Base-by-base conservation (phyloP, 1,140 invertebrate genomes). In the Panulirus ornatus region DNA sequence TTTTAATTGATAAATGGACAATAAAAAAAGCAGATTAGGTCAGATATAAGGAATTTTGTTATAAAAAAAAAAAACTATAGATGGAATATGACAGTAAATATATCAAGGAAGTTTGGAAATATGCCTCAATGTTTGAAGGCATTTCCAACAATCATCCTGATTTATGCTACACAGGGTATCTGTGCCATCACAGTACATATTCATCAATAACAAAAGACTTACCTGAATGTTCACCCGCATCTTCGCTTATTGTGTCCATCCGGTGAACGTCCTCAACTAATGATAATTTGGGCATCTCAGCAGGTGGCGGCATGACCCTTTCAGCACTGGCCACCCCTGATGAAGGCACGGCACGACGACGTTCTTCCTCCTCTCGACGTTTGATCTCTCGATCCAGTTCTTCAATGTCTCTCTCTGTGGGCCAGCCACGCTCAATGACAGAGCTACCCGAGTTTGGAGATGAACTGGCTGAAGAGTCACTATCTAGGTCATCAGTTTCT, bases 401-500 rank as follows among this genome's bases (percentile, higher is more conserved):
- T 75, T 91, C 91, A 22, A 91, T 91, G 54, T 91, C 91, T 66
- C 87, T 85, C 76, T 92, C 91, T 14, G 88, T 90, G 14, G 92
- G 82, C 85, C 91, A 92, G 0, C 85, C 71, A 92, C 93, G 84
- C 75, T 91, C 91, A 5, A 78, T 94, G 92, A 88, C 93, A 92
- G 70, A 94, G 89, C 97, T 97, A 0, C 96, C 96, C 2, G 97
- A 98, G 93, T 98, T 97, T 2, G 97, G 97, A 0, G 97, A 97
- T 0, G 97, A 97, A 54, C 97, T 96, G 30, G 97, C 97, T 91
- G 96, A 97, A 0, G 97, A 97, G 93, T 98, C 97, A 92, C 97
- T 97, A 93, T 98, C 97, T 93, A 97, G 95, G 92, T 98, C 97
- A 93, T 98, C 97, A 9, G 96, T 97, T 93, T 97, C 97, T 0